Evolutionary conservation across 2,888 invertebrate genomes (phyloP), one percentile per base, ranked within the genome.

Genomic region (Molorchus minor): DNA sequence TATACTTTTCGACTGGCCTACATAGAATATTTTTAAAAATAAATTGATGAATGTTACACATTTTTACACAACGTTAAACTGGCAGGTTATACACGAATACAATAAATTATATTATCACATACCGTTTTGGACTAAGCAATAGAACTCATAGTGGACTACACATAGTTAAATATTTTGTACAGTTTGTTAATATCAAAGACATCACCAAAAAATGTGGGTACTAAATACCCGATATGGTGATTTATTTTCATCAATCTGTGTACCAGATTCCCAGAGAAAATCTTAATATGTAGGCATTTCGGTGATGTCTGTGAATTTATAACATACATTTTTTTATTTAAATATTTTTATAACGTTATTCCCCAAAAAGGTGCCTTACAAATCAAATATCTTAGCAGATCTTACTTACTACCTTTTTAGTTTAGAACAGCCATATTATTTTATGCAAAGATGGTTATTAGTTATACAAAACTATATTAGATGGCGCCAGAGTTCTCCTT

Each of bases 101-200:
- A 52, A 52, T 52, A 52, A 52, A 52, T 52, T n/a, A n/a, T 41
- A 52, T 52, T 52, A 52, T 52, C 52, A 52, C 52, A 52, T 41
- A 52, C 52, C 21, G 29, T 41, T 30, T 52, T 40, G 52, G 47
- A 41, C 40, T 52, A 52, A 52, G 52, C 52, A 30, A 30, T 52
- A 41, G 10, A 52, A 36, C 40, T 52, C 19, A 52, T 52, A 52
- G 8, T 41, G 52, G 52, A 52, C 52, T 52, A 52, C 41, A 47
- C 38, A 51, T 35, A 15, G 17, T 52, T 52, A 29, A 52, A 52
- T 52, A 52, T 12, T 41, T 52, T 52, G 52, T 52, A 52, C 52
- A 52, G 30, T 17, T 30, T 30, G 29, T 19, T 19, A 21, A 15
- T 30, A 16, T 52, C n/a, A 51, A 29, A 41, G 29, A 38, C 49